Evolutionary conservation across 1,140 invertebrate genomes (phyloP).

Genomic region (Megathymus violae): DNA sequence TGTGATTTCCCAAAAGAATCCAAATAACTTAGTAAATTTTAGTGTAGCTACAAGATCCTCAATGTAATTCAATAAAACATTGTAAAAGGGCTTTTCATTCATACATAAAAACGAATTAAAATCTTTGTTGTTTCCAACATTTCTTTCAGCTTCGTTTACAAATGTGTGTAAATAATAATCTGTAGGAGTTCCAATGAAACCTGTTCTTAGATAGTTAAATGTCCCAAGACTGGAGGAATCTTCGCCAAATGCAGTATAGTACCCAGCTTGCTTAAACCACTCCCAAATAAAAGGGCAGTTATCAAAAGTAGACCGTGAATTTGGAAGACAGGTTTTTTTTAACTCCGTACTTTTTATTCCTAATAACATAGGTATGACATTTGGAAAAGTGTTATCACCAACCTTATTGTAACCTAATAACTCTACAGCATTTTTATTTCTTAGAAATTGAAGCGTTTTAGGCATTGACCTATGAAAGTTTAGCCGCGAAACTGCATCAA

Average conservation of each 20-base stretch:
- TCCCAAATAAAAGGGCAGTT: conserved; percentile 93
- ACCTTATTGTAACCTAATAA: conserved; percentile 92
- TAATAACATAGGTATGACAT: conserved; percentile 89
- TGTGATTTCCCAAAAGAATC: conserved; percentile 90
- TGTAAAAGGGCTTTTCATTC: conserved; percentile 84
- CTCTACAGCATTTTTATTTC: conserved; percentile 85
- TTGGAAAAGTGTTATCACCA: conserved; percentile 92
- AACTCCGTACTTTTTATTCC: conserved; percentile 86
- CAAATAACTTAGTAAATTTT: conserved; percentile 84
- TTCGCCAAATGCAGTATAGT: conserved; percentile 91
- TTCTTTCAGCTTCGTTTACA: conserved; percentile 85
- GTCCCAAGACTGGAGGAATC: conserved; percentile 88
- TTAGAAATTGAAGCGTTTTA: conserved; percentile 85
- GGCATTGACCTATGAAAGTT: conserved; percentile 93
- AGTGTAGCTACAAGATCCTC: conserved; percentile 84
- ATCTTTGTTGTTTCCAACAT: conserved; percentile 82
- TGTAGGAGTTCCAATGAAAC: conserved; percentile 90
- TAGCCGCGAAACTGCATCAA: conserved; percentile 93
- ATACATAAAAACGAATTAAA: conserved; percentile 85
- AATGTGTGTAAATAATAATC: conserved; percentile 93
- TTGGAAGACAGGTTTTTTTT: conserved; percentile 83
- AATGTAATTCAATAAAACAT: conserved; percentile 84
- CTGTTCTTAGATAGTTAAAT: conserved; percentile 91
- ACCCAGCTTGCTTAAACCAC: conserved; percentile 87
- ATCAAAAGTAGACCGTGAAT: conserved; percentile 75